These are phyloP conservation scores for Deilephila porcellus DNA, from an alignment of 2,888 invertebrate genomes.

Conservation along the genomic window DNA sequence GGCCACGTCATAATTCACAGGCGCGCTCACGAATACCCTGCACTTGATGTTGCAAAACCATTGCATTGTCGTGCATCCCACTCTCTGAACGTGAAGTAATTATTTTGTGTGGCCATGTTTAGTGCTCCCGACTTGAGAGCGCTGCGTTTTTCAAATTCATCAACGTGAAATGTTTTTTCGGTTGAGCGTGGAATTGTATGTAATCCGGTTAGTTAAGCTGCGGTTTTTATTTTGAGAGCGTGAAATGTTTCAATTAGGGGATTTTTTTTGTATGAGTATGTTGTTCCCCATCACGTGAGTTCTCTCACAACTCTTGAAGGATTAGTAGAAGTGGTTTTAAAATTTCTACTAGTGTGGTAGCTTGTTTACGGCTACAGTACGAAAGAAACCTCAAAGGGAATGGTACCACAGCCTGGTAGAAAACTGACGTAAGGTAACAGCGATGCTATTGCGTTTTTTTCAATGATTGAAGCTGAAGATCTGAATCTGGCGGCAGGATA, in stretches of 20 bases:
- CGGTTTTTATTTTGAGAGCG: neutral
- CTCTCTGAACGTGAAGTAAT: constrained; percentile 51
- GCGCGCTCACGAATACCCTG: constrained; percentile 55
- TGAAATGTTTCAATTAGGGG: neutral
- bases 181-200: neutral
- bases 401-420: no score
- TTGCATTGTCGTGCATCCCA: constrained; percentile 65
- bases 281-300: no score
- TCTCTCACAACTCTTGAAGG: no score
- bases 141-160: constrained; percentile 32
- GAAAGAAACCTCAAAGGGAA: no score
- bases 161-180: constrained; percentile 6
- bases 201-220: neutral
- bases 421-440: no score
- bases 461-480: no score
- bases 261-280: neutral
- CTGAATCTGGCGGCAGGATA: no score
- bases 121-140: constrained; percentile 41
- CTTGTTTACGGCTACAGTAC: no score
- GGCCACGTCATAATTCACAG: constrained; percentile 48
- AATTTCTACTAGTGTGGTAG: no score
- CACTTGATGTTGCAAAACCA: constrained; percentile 60
- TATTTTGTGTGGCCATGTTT: constrained; percentile 37
- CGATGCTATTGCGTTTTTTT: no score
- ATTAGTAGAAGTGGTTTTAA: no score